Evolutionary conservation across 2,113 vertebrate genomes (phyloP).

Genomic region (Pollachius pollachius): DNA sequence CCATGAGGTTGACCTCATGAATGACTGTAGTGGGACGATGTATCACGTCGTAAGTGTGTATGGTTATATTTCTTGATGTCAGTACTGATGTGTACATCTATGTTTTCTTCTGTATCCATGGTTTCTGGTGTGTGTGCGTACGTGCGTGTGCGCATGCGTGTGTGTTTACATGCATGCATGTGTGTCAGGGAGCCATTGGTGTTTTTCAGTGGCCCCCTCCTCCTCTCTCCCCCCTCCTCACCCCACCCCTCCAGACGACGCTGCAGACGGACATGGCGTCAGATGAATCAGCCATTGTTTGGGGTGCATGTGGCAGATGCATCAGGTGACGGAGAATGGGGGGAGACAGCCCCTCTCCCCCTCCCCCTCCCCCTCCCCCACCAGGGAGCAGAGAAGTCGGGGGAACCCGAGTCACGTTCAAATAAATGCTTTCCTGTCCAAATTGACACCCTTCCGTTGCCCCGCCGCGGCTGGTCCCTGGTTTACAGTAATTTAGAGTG

Average conservation of each 20-base stretch:
- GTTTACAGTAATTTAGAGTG: constrained; percentile 67
- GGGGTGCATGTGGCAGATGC: constrained; percentile 51
- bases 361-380: constrained; percentile 50
- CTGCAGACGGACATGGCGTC: constrained; percentile 42
- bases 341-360: constrained; percentile 52
- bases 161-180: too few species aligned
- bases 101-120: too few species aligned
- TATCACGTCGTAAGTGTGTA: too few species aligned
- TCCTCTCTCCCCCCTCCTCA: too few species aligned
- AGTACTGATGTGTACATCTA: too few species aligned
- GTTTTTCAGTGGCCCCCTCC: too few species aligned
- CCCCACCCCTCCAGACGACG: constrained; percentile 4
- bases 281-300: constrained; percentile 70
- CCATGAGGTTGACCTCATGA: too few species aligned
- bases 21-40: too few species aligned
- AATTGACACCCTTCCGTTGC: constrained; percentile 67
- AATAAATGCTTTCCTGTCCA: constrained; percentile 72
- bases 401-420: constrained; percentile 66
- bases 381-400: constrained; percentile 43
- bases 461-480: constrained; percentile 53
- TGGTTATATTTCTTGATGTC: too few species aligned
- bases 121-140: too few species aligned
- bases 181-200: too few species aligned
- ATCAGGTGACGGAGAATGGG: constrained; percentile 52
- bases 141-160: too few species aligned